Evolutionary conservation across 2,797 vertebrate species (phyloP).

Genomic region (Poeciliopsis paucimaculata): DNA sequence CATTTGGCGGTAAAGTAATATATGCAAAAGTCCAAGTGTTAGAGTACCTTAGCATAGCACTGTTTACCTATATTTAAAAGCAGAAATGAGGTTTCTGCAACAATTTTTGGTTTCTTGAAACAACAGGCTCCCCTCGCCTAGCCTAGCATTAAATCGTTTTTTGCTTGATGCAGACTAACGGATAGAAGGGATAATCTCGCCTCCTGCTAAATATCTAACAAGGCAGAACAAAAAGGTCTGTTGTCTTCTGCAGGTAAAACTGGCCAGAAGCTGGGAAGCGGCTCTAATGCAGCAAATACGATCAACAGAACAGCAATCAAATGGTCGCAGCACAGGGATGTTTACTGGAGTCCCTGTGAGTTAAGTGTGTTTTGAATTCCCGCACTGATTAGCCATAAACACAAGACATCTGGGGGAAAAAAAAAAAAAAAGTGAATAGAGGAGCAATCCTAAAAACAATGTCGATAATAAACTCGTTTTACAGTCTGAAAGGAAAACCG

Average conservation of each 20-base stretch:
- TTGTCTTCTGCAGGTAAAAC: not conserved
- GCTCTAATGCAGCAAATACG: not conserved
- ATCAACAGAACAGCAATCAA: not conserved
- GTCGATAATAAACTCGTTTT: not conserved
- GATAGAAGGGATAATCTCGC: not conserved
- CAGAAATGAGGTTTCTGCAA: not conserved
- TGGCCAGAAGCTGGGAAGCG: not conserved
- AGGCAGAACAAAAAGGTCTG: not conserved
- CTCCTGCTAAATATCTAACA: not conserved
- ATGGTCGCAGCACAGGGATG: not conserved
- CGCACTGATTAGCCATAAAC: constrained; percentile 5
- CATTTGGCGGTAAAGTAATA: not conserved
- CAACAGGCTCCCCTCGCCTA: not conserved
- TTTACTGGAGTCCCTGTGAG: not conserved
- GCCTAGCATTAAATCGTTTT: not conserved
- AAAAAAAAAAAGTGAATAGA: not conserved
- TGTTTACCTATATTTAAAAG: not conserved
- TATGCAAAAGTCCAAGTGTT: not conserved
- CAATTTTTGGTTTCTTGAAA: not conserved
- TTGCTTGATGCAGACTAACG: not conserved
- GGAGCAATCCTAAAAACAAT: not conserved
- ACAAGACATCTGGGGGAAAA: not conserved
- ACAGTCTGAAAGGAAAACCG: not conserved
- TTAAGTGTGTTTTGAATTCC: not conserved
- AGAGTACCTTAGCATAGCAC: not conserved